Evolutionary conservation across 2,888 invertebrate species (phyloP), one percentile per base, ranked within the genome.

Genomic region (Bugulina stolonifera): DNA sequence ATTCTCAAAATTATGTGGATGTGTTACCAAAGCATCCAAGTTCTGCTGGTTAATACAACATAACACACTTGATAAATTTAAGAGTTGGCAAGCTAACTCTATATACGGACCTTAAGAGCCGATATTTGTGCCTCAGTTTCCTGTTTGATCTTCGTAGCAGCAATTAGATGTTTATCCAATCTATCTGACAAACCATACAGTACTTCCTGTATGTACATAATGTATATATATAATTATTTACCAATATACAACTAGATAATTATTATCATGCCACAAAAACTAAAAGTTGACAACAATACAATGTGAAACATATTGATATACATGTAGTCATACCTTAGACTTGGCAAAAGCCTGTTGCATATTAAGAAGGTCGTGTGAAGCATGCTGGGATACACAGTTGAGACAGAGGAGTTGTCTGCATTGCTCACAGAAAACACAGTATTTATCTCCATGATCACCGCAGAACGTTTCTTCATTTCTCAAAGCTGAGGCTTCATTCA

Each of bases 381-480:
- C 64, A 32, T 64, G 64, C 5, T 27, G 2, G 5, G 27, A 22
- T 14, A 64, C 64, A 64, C 64, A 64, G 14, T 64, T 32, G 3
- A 64, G 18, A n/a, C 64, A 64, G 5, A 64, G 32, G 27, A 64
- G 64, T 32, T 64, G 29, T n/a, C 5, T 34, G 32, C 64, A 64
- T 10, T 10, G 3, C 10, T 27, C 32, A 64, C 64, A 64, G n/a
- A 64, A 64, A 29, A 64, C 32, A 64, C 64, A 64, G 32, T 64
- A 64, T 32, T 64, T 64, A 5, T 64, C 64, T 25, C n/a, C 34
- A 34, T 64, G 64, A 2, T 34, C 10, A 25, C 27, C 5, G 32
- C 64, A 64, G 32, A 64, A 32, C 5, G 64, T 34, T 32, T 64
- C 64, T n/a, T 64, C 64, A 64, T 27, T 25, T 3, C 32, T 22